Evolutionary conservation across 2,888 invertebrate species (phyloP).

Genomic region (Lasioglossum vierecki): DNA sequence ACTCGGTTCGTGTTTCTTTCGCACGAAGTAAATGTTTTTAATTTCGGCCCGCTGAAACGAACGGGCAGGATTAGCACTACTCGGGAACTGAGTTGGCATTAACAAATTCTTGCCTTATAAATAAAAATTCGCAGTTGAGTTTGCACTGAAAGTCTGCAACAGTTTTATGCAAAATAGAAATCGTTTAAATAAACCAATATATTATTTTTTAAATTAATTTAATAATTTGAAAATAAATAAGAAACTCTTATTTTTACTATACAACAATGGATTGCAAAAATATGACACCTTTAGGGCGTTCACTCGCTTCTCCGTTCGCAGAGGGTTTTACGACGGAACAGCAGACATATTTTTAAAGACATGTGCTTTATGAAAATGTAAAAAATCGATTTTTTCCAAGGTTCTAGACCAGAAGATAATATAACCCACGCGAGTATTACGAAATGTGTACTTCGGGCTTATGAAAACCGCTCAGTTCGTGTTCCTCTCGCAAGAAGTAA

Average conservation of each 20-base stretch:
- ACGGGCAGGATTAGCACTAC: background rate
- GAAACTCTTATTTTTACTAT: too few species aligned
- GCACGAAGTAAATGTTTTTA: slow-evolving; percentile 75
- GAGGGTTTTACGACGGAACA: too few species aligned
- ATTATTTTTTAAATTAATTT: too few species aligned
- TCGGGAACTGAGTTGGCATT: background rate
- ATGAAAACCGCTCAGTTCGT: slow-evolving; percentile 69
- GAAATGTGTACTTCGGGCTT: slow-evolving; percentile 73
- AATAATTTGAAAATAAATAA: background rate
- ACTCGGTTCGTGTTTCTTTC: slow-evolving; percentile 64
- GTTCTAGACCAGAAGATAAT: background rate
- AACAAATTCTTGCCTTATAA: background rate
- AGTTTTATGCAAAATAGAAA: background rate
- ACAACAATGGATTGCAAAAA: too few species aligned
- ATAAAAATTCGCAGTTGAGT: background rate
- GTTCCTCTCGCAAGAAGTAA: slow-evolving; percentile 71
- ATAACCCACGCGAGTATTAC: slow-evolving; percentile 28
- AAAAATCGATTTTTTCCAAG: background rate
- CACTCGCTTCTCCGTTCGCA: too few species aligned
- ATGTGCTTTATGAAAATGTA: background rate
- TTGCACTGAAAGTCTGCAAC: background rate
- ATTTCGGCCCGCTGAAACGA: slow-evolving; percentile 66
- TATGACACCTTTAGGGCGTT: too few species aligned
- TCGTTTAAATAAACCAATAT: background rate
- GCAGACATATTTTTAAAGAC: background rate